Conservation (phyloP, 2,888 invertebrate species). For the Protophormia terraenovae region DNA sequence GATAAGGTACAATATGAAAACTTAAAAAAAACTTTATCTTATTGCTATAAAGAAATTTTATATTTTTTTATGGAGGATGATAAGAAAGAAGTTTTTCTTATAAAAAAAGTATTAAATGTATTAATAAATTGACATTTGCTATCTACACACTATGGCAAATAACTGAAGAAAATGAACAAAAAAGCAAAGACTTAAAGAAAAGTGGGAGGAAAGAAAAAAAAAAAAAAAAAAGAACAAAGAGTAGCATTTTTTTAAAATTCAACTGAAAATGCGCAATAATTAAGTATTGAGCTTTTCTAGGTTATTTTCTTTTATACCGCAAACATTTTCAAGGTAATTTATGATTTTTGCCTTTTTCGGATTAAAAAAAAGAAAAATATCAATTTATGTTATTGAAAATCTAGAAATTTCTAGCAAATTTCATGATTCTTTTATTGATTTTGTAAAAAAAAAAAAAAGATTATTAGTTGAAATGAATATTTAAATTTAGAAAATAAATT, state of each 20-base stretch:
- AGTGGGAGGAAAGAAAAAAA: background rate
- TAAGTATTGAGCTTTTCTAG: background rate
- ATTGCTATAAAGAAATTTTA: background rate
- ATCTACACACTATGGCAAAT: background rate
- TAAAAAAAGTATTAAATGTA: background rate
- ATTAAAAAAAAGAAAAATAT: no score
- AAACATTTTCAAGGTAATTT: background rate
- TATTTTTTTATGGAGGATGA: background rate
- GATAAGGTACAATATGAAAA: no score
- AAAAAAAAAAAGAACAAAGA: background rate
- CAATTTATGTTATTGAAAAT: background rate
- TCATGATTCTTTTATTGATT: background rate
- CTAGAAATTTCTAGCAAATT: background rate
- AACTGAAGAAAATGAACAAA: background rate
- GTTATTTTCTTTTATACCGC: background rate
- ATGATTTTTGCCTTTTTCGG: background rate
- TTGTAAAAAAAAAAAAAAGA: no score
- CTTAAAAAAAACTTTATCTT: background rate
- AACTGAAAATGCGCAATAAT: no score
- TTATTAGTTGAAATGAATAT: no score
- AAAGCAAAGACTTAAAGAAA: background rate
- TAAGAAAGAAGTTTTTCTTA: background rate
- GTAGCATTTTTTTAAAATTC: background rate
- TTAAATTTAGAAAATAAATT: no score
- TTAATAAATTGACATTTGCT: background rate